These are phyloP conservation scores for Acanthosepion lycidas DNA, from an alignment of 2,888 invertebrate species.

Conservation along the genomic window DNA sequence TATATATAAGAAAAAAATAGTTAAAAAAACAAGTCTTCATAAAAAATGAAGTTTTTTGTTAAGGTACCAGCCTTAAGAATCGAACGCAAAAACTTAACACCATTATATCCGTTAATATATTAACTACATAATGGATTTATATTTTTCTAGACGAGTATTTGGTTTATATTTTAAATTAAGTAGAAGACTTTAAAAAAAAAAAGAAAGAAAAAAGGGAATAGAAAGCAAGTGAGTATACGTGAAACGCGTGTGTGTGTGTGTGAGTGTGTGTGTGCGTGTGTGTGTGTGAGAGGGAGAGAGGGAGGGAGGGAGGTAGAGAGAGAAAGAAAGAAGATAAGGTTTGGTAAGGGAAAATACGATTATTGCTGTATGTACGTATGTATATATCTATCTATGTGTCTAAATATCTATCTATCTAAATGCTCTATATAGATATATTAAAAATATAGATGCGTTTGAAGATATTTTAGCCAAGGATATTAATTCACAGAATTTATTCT, in stretches of 20 bases:
- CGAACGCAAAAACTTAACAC: not conserved
- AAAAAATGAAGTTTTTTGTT: not conserved
- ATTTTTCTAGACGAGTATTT: not conserved
- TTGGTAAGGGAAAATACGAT: too few relatives aligned
- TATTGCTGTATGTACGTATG: too few relatives aligned
- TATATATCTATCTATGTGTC: too few relatives aligned
- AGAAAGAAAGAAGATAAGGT: too few relatives aligned
- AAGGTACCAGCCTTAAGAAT: not conserved
- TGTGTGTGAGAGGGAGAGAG: not conserved
- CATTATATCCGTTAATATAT: not conserved
- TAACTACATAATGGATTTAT: not conserved
- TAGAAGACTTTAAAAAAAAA: not conserved
- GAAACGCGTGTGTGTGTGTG: not conserved
- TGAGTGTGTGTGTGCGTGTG: not conserved
- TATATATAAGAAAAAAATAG: not conserved
- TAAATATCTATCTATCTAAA: too few relatives aligned
- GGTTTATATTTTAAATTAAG: not conserved
- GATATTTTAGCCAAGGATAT: not conserved
- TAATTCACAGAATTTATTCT: too few relatives aligned
- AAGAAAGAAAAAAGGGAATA: not conserved
- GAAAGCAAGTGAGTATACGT: not conserved
- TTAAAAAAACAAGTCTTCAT: not conserved
- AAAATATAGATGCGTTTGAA: not conserved
- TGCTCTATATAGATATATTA: too few relatives aligned
- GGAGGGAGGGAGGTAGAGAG: not conserved